Evolutionary conservation across 2,888 invertebrate genomes (phyloP).

Genomic region (Hololepta plana): DNA sequence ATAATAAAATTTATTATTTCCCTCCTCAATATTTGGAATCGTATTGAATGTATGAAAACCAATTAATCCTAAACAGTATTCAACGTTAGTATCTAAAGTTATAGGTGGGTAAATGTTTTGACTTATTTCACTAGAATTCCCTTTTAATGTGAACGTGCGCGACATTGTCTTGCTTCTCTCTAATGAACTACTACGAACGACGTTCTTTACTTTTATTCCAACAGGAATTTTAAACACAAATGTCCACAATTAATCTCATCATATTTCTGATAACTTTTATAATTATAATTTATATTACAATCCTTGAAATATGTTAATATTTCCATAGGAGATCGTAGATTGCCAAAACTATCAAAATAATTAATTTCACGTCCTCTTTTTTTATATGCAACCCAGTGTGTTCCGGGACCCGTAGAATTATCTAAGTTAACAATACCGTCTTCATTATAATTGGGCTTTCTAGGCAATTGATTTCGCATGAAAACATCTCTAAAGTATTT

Average conservation of each 20-base stretch:
- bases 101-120: conserved; percentile 12
- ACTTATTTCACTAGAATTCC: conserved; percentile 11
- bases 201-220: conserved; percentile 8
- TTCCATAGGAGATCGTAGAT: conserved; percentile 15
- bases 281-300: conserved; percentile 14
- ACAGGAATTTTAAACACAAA: conserved; percentile 15
- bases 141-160: conserved; percentile 14
- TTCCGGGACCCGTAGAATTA: conserved; percentile 12
- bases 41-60: conserved; percentile 16
- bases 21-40: conserved; percentile 18
- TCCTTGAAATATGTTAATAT: conserved; percentile 13
- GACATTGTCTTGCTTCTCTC: conserved; percentile 11
- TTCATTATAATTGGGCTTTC: conserved; percentile 11
- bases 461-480: conserved; percentile 22
- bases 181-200: too few species aligned
- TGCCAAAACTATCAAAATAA: conserved; percentile 22
- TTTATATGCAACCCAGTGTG: conserved; percentile 19
- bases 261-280: conserved; percentile 14
- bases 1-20: conserved; percentile 16
- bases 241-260: conserved; percentile 15
- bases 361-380: conserved; percentile 13
- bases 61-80: conserved; percentile 13
- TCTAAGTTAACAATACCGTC: conserved; percentile 16
- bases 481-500: conserved; percentile 18
- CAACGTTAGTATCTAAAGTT: conserved; percentile 10